Evolutionary conservation across 2,113 vertebrate genomes (phyloP), one percentile per base, ranked within the genome.

Genomic region (Nothocercus nigrocapillus): DNA sequence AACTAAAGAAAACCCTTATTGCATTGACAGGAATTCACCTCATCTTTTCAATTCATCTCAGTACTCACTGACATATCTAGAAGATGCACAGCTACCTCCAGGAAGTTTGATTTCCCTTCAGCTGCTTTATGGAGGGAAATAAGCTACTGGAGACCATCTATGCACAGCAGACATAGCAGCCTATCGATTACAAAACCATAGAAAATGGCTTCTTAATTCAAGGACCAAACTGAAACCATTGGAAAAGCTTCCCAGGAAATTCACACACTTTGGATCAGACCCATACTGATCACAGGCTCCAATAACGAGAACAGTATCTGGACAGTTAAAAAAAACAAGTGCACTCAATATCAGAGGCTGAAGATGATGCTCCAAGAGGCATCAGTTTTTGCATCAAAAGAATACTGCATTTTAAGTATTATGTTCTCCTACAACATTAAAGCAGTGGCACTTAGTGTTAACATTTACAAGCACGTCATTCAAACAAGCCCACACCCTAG

Each of bases 401-500:
- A 64, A 79, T 36, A 45, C 64, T 72, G 61, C 64, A 13, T 2
- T n/a, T 64, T 20, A 44, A 67, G 75, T 68, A 68, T 22, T 53
- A 27, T 6, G 14, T 16, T 62, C 79, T 86, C 80, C 86, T 73
- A 28, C 16, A 49, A 53, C 8, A 6, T 34, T 63, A 54, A 74
- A 96, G 88, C 85, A 69, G 78, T 36, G 89, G 95, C 95, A 96
- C 95, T 96, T 92, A 40, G 93, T 76, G 86, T 94, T 74, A 51
- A 47, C 67, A 24, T 13, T 14, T 44, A 27, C 34, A 38, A 34
- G 44, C 2, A 69, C 45, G 40, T 42, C 74, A 85, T 78, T 77
- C 38, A 32, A n/a, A 49, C 32, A 67, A 75, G 21, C 34, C 80
- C 77, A 34, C 22, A 27, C 45, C 79, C 70, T 87, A 14, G 59